Percentiles rank a stretch among this genome's conserved stretches.
Evolutionary conservation across 2,797 vertebrate genomes (phyloP).

Genomic region (Heliangelus exortis): DNA sequence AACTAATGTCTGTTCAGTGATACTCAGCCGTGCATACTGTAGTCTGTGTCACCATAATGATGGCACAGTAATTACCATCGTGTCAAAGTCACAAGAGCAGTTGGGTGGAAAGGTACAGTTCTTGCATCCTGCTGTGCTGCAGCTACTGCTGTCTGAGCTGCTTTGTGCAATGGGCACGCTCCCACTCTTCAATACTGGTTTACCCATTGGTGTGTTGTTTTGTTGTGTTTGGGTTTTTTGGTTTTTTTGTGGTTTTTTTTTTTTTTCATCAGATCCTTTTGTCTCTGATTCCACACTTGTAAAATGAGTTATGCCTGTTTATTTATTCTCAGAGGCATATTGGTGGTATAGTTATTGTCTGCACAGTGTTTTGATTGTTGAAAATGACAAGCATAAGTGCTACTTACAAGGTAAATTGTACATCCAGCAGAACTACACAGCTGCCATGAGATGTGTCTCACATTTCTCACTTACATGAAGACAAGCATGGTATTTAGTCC

Average conservation of each 20-base stretch:
- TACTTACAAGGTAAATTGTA: background rate
- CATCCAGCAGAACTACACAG: background rate
- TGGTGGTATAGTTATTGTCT: background rate
- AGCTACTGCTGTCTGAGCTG: background rate
- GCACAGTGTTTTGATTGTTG: background rate
- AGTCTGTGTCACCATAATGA: background rate
- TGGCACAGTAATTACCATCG: background rate
- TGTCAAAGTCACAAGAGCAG: background rate
- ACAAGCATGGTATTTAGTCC: constrained; percentile 13
- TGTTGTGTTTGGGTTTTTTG: too few species aligned
- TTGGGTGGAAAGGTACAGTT: background rate
- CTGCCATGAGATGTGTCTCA: background rate
- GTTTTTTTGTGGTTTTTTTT: background rate
- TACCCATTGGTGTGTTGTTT: background rate
- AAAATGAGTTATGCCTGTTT: background rate
- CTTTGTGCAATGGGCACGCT: background rate
- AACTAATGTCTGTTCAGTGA: background rate
- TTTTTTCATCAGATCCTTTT: background rate
- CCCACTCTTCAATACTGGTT: background rate
- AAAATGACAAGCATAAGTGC: constrained; percentile 20
- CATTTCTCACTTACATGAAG: background rate
- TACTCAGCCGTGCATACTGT: background rate
- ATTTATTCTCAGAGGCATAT: background rate
- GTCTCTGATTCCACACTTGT: background rate
- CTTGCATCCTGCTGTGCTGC: constrained; percentile 9